These are phyloP conservation scores for Salvator merianae DNA, from an alignment of 2,113 vertebrate genomes.

Conservation along the genomic window DNA sequence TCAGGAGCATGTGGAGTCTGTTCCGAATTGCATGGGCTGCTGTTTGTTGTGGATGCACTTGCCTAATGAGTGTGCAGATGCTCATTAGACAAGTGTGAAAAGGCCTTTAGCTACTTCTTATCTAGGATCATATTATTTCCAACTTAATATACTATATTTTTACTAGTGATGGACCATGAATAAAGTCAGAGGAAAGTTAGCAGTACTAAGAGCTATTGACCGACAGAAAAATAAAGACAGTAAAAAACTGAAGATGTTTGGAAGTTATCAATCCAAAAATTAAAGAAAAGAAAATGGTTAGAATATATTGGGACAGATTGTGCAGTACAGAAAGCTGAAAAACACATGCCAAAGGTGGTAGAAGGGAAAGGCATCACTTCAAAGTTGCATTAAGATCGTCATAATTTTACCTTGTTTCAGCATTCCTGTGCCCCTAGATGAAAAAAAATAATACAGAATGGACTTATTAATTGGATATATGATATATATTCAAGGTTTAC, in stretches of 20 bases:
- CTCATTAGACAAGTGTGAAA: too few species aligned
- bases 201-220: background rate
- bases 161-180: background rate
- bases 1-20: too few species aligned
- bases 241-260: background rate
- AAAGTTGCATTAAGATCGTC: background rate
- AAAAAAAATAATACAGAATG: background rate
- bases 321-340: background rate
- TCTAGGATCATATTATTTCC: background rate
- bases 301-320: background rate
- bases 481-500: slow-evolving; percentile 22
- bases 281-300: background rate
- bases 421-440: background rate
- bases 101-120: background rate
- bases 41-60: too few species aligned
- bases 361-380: background rate
- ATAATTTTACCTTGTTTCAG: background rate
- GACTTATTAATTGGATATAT: slow-evolving; percentile 9
- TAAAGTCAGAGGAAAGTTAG: background rate
- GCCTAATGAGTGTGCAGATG: too few species aligned
- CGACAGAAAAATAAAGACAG: background rate
- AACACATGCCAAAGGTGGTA: background rate
- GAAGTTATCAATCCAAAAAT: background rate
- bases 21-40: too few species aligned
- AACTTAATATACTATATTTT: background rate